Percentiles rank a stretch among this genome's conserved stretches.
Evolutionary conservation across 2,113 vertebrate species (phyloP).

Genomic region (Pristiophorus japonicus): DNA sequence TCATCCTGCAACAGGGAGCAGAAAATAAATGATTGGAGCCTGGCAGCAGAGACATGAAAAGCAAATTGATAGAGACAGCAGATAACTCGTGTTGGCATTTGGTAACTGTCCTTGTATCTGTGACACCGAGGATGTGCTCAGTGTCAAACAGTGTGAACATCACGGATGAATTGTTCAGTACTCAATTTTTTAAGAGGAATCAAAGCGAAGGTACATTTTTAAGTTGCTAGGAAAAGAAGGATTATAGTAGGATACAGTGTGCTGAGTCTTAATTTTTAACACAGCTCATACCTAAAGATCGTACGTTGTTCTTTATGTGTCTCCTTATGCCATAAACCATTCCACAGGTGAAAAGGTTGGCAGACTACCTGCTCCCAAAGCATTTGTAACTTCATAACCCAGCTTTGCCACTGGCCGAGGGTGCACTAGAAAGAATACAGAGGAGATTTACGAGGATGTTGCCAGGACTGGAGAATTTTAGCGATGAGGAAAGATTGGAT

Average conservation of each 20-base stretch:
- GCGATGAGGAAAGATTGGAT: too few species aligned
- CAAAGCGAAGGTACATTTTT: too few species aligned
- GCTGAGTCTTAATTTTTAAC: too few species aligned
- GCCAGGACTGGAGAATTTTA: too few species aligned
- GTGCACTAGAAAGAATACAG: too few species aligned
- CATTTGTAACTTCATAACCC: neutral
- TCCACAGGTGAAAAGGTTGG: neutral
- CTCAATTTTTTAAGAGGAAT: too few species aligned
- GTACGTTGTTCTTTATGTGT: too few species aligned
- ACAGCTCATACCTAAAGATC: too few species aligned
- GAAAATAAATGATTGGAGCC: neutral
- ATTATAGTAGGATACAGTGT: too few species aligned
- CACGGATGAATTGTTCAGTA: neutral
- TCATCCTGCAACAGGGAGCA: constrained; percentile 43
- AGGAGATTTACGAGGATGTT: too few species aligned
- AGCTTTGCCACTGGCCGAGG: neutral
- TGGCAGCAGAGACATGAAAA: neutral
- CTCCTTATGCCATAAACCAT: too few species aligned
- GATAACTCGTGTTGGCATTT: neutral
- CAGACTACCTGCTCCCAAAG: neutral
- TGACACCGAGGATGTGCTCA: neutral
- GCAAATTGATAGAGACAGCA: neutral
- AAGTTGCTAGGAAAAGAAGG: too few species aligned
- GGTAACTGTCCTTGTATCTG: neutral
- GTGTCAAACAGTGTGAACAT: neutral